Conservation (phyloP, 2,113 vertebrate species). For the Fulmarus glacialis region DNA sequence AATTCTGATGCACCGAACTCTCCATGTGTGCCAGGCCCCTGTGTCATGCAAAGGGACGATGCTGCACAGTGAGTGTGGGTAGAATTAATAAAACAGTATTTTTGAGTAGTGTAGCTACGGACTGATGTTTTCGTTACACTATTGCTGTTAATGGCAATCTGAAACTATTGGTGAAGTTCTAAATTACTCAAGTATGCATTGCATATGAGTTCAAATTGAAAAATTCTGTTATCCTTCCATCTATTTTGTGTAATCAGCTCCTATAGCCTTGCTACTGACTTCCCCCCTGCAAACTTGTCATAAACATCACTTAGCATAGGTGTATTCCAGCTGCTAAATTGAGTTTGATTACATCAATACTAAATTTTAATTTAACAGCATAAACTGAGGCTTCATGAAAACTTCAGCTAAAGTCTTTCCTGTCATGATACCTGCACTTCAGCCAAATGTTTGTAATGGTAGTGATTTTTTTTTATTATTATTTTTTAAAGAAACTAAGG, state of each 20-base stretch:
- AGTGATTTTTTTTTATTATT: background rate
- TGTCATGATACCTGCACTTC: background rate
- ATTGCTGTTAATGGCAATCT: background rate
- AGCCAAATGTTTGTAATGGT: background rate
- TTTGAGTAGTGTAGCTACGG: background rate
- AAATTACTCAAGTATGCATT: background rate
- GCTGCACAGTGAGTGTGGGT: background rate
- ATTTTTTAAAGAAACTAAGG: background rate
- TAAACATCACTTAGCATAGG: no score
- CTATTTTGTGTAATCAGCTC: background rate
- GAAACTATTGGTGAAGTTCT: background rate
- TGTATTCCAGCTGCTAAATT: background rate
- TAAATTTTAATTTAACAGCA: background rate
- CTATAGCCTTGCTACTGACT: background rate
- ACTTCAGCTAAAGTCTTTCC: background rate
- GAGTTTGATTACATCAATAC: background rate
- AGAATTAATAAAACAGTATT: background rate
- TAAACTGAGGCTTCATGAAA: background rate
- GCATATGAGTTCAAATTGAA: background rate
- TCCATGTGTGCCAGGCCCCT: fast-evolving
- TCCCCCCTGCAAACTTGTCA: no score
- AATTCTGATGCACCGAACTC: fast-evolving
- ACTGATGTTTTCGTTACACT: background rate
- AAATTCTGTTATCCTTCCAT: background rate
- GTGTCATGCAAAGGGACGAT: background rate